Evolutionary conservation across 2,888 invertebrate genomes (phyloP), one percentile per base, ranked within the genome.

Genomic region (Andricus curvator): DNA sequence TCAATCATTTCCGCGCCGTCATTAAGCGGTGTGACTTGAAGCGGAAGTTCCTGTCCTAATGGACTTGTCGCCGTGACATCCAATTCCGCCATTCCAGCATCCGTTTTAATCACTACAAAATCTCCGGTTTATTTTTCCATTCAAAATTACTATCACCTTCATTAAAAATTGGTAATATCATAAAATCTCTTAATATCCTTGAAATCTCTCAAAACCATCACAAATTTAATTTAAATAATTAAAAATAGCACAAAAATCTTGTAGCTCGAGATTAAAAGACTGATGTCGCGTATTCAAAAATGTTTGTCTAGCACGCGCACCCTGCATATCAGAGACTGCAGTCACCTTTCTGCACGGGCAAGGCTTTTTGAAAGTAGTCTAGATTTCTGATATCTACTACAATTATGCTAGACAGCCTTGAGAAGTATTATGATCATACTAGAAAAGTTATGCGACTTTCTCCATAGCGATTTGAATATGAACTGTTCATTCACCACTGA

Each of bases 11-110:
- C 95, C 17, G 94, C 92, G 41, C 94, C 94, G 82, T 97, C 96
- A 77, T 96, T 96, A 33, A 97, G 94, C 29, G 94, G 94, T 66
- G 94, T 95, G 22, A 98, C 95, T 89, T 97, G 96, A 6, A 98
- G 95, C 0, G 97, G 96, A 56, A 99, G 93, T 82, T 96, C 95
- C 88, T 97, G 96, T 70, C 98, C 98, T 41, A 97, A 95, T 37
- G 99, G 97, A 85, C 97, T 97, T 65, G 97, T 96, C 65, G 98
- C 97, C 66, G 96, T 96, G 4, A 98, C 97, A 90, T 97, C 98
- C 74, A 98, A 92, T 88, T 98, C 97, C 1, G 97, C 97, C 77
- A 96, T 94, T 56, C 97, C 98, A 56, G 97, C 97, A 89, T 96
- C 97, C 89, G 95, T 96, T 83, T 96, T 96, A 90, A 96, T 96